Conservation (phyloP, 2,113 vertebrate genomes). For the Galemys pyrenaicus region DNA sequence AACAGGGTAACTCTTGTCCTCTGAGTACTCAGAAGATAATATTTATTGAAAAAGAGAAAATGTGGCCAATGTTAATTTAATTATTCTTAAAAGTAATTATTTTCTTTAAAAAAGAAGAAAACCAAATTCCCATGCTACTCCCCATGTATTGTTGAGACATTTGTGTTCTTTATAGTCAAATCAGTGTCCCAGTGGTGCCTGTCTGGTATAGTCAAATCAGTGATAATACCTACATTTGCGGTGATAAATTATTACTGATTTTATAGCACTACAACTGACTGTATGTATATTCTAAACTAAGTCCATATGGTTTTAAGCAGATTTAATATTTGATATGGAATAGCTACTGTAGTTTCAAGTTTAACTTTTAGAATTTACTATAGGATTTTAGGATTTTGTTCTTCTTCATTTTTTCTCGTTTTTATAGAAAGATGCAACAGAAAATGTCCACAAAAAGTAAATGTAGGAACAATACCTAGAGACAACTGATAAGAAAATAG, state of each 20-base stretch:
- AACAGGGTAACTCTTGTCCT: neutral
- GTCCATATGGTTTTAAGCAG: neutral
- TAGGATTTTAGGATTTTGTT: neutral
- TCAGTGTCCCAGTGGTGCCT: neutral
- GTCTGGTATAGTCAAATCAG: neutral
- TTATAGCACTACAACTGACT: neutral
- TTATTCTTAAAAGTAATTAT: conserved; percentile 3
- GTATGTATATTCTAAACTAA: neutral
- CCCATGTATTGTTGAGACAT: neutral
- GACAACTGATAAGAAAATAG: neutral
- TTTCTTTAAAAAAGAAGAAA: conserved; percentile 17
- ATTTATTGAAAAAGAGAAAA: conserved; percentile 17
- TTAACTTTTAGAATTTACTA: neutral
- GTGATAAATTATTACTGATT: neutral
- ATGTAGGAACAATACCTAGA: neutral
- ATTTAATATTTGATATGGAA: neutral
- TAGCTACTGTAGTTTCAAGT: neutral
- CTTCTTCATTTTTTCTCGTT: neutral
- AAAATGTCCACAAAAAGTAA: neutral
- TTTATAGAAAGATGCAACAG: neutral
- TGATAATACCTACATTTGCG: neutral
- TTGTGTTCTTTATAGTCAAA: neutral
- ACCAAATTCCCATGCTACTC: neutral
- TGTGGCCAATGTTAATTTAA: neutral
- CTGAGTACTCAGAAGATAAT: neutral